phyloP scores from a whole-genome alignment of 1,140 invertebrate genomes.

The Bemisia tabaci region DNA sequence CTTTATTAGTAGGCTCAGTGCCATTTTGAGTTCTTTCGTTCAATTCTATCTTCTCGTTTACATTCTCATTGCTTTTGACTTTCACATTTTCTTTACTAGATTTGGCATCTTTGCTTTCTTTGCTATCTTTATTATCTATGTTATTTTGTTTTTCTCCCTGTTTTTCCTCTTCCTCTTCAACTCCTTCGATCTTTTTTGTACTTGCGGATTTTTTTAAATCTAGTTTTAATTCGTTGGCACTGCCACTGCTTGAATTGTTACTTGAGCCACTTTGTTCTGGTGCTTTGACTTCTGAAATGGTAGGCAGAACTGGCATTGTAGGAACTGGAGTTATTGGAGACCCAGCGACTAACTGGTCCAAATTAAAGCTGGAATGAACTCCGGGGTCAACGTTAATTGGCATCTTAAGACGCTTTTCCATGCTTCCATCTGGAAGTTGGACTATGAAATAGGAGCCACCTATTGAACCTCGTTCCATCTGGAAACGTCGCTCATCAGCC shows the following conservation, averaged over 20 bases:
- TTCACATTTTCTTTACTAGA: conserved; percentile 10
- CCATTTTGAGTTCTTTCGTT: background rate
- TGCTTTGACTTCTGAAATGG: conserved; percentile 69
- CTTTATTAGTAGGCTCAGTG: background rate
- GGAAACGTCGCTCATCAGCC: conserved; percentile 77
- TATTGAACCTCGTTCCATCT: conserved; percentile 75
- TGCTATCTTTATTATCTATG: conserved; percentile 25
- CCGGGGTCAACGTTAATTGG: conserved; percentile 70
- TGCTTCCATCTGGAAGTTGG: conserved; percentile 72
- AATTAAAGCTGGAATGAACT: conserved; percentile 78
- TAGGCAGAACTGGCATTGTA: conserved; percentile 72
- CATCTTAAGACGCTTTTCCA: conserved; percentile 72
- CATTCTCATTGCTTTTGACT: conserved; percentile 7
- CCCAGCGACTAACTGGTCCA: conserved; percentile 53
- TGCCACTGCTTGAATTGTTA: conserved; percentile 36
- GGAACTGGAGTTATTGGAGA: conserved; percentile 56
- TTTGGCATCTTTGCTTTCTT: conserved; percentile 31
- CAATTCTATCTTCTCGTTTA: background rate
- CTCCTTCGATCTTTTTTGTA: conserved; percentile 14
- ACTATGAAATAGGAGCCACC: conserved; percentile 84
- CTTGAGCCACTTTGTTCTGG: conserved; percentile 44
- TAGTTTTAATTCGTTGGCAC: conserved; percentile 19
- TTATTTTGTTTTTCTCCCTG: conserved; percentile 24
- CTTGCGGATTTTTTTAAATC: conserved; percentile 17
- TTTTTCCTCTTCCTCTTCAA: conserved; percentile 10